Evolutionary conservation across 1,140 invertebrate genomes (phyloP), one percentile per base, ranked within the genome.

Genomic region (Ostrea denselamellosa): DNA sequence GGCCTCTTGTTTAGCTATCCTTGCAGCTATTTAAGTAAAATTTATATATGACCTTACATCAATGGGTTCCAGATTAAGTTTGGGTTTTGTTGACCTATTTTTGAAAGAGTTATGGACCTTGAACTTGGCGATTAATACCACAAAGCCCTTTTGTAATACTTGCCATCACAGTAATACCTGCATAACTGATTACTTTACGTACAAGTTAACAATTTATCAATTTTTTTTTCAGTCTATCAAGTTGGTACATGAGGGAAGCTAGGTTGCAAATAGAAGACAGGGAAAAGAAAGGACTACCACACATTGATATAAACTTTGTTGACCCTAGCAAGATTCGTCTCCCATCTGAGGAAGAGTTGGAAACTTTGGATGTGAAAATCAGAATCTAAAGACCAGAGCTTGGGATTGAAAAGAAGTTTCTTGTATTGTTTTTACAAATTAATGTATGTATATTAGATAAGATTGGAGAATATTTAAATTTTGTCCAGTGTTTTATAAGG

Each of bases 191-290:
- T n/a, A n/a, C n/a, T n/a, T n/a, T n/a, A n/a, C n/a, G n/a, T n/a
- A n/a, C n/a, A n/a, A 19, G 17, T 62, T 62, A n/a, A 62, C 56
- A 62, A 62, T n/a, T 19, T 62, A 19, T 19, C 19, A 19, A 58
- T 12, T n/a, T 17, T 62, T 62, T 7, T 85, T 85, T 52, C 58
- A 85, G 85, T 68, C 44, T 85, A 68, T 28, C 19, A 17, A 71
- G 68, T 19, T 85, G 85, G 85, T 68, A 52, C n/a, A 25, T 68
- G 44, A 44, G 85, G 56, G 85, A 85, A 85, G 85, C 85, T 10
- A 62, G 68, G 34, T 85, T 85, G 44, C 17, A 52, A 17, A 44
- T 85, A n/a, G 28, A 28, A 51, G 68, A 68, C n/a, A 65, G 85
- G 44, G 85, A 85, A 12, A 68, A 65, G 58, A 62, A 68, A 19